A percentile compares a stretch with the other conserved stretches of the same genome.
These are phyloP conservation scores for Sorex araneus DNA, from an alignment of 2,113 vertebrate species.

Conservation along the genomic window DNA sequence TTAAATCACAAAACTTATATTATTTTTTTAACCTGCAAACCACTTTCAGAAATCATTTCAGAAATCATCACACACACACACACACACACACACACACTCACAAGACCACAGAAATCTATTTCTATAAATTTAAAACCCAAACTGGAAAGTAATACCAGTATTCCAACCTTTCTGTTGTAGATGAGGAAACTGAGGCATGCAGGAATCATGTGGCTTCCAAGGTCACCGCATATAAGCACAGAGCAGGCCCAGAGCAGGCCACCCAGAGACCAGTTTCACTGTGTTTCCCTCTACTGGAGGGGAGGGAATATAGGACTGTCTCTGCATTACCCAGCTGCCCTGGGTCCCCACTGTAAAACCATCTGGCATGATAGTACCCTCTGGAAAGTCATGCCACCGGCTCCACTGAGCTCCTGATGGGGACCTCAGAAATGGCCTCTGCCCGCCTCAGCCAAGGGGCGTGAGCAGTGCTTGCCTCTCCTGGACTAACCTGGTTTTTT, in stretches of 20 bases:
- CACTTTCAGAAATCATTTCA: background rate
- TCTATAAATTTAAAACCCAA: slow-evolving; percentile 55
- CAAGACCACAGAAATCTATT: background rate
- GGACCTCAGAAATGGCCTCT: no score
- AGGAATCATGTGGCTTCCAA: background rate
- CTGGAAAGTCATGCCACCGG: background rate
- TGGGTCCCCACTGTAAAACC: background rate
- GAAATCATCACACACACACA: background rate
- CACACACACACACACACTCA: no score
- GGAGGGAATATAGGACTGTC: background rate
- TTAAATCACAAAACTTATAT: background rate
- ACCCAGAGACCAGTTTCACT: background rate
- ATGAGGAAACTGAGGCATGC: slow-evolving; percentile 27
- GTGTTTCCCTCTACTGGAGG: background rate
- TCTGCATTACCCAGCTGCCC: background rate
- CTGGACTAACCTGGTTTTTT: background rate
- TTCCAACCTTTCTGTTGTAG: background rate
- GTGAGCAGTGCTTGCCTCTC: no score
- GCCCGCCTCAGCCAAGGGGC: no score
- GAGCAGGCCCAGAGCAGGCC: background rate
- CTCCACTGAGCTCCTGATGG: no score
- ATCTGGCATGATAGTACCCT: background rate
- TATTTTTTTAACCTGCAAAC: slow-evolving; percentile 57
- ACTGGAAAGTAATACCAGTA: slow-evolving; percentile 4
- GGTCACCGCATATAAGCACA: background rate